Base-by-base conservation (phyloP, 2,888 invertebrate genomes). In the Aproaerema taeniolella region DNA sequence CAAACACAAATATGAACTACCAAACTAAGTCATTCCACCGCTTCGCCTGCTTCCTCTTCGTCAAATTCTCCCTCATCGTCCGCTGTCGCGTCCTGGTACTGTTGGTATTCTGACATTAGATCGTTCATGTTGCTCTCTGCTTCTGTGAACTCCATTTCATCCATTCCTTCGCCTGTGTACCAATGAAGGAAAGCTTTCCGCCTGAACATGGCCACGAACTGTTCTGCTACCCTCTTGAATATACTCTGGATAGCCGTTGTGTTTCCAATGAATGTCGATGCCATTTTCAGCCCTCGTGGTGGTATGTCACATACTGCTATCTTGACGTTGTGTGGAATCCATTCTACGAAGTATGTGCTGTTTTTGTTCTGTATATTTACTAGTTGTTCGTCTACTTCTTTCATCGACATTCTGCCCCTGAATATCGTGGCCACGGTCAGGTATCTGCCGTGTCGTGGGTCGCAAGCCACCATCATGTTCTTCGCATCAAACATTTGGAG, bases 141-240 rank as follows among this genome's bases (percentile, higher is more conserved):
- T 77, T 96, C 96, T 1, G 95, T 94, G 87, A 95, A 95, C 78
- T 95, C 95, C 93, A 94, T 93, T 68, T 95, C 95, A 63, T 95
- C 95, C 95, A 95, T 95, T 52, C 95, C 95, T 70, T 96, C 95
- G 40, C 95, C 95, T 25, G 95, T 95, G 82, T 95, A 98, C 97
- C 97, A 98, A 89, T 97, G 97, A 59, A 97, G 89, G 91, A 97
- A 97, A 64, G 97, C 97, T 87, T 96, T 97, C 62, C 97, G 91
- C 61, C 96, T 90, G 89, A 97, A 97, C 97, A 98, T 96, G 58
- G 95, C 94, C 39, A 93, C 92, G 67, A 95, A 95, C 74, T 95
- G 95, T 66, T 94, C 94, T 12, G 92, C 91, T 55, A 95, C 91
- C 71, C 95, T 90, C 76, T 95, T 95, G 85, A 96, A 96, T 54